Percentiles rank a stretch among this genome's conserved stretches.
Evolutionary conservation across 2,888 invertebrate species (phyloP).

Genomic region (Plutella xylostella): DNA sequence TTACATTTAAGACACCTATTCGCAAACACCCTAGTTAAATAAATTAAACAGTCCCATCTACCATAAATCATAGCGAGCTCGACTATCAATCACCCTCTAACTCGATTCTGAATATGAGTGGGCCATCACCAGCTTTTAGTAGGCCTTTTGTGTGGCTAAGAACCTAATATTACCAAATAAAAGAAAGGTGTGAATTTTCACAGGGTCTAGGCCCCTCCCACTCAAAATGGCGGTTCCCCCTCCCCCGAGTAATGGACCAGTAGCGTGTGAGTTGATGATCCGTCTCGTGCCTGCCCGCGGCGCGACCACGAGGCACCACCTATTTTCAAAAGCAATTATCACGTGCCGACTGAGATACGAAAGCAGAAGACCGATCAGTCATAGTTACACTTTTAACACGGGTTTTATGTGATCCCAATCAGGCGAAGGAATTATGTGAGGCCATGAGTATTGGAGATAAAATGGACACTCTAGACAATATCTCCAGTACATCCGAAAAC

Average conservation of each 20-base stretch:
- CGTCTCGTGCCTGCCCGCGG: constrained; percentile 53
- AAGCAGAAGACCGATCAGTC: too few relatives aligned
- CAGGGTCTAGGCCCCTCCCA: constrained; percentile 59
- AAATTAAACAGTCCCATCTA: background rate
- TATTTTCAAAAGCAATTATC: constrained; percentile 67
- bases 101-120: constrained; percentile 48
- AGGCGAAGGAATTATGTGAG: too few relatives aligned
- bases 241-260: constrained; percentile 43
- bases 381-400: too few relatives aligned
- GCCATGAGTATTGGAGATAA: background rate
- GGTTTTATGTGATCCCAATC: too few relatives aligned
- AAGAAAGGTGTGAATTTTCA: constrained; percentile 70
- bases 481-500: constrained; percentile 59
- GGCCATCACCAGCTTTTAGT: constrained; percentile 65
- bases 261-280: constrained; percentile 44
- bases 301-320: constrained; percentile 45
- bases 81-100: constrained; percentile 62
- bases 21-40: too few relatives aligned
- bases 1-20: too few relatives aligned
- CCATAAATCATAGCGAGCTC: constrained; percentile 54
- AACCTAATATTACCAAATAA: constrained; percentile 67
- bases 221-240: constrained; percentile 64
- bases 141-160: constrained; percentile 61
- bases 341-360: constrained; percentile 10
- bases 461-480: constrained; percentile 47